These are phyloP conservation scores for Turritopsis rubra DNA, from an alignment of 30 jellyfish, hydroid and myxozoan genomes.

Conservation along the genomic window DNA sequence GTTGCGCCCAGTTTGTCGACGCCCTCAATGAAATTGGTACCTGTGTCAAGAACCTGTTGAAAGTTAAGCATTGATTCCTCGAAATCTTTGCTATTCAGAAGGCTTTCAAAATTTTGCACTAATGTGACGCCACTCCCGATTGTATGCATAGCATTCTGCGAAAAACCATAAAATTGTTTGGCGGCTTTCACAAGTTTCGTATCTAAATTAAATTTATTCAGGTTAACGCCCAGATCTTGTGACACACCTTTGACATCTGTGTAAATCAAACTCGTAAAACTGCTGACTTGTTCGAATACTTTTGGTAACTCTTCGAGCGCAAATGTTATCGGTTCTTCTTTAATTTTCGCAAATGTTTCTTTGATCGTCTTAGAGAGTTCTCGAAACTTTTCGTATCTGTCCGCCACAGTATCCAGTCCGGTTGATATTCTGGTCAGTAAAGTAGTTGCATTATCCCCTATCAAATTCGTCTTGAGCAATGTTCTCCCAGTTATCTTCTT, in stretches of 20 bases:
- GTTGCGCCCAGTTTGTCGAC: constrained; percentile 58
- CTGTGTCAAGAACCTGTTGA: constrained; percentile 50
- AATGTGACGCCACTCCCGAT: constrained; percentile 61
- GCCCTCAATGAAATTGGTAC: constrained; percentile 52
- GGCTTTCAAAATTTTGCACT: constrained; percentile 46
- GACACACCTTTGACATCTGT: constrained; percentile 66
- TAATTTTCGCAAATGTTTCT: constrained; percentile 64
- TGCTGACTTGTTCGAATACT: constrained; percentile 49
- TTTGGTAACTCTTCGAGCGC: constrained; percentile 84
- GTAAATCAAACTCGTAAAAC: constrained; percentile 36
- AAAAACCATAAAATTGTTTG: constrained; percentile 58
- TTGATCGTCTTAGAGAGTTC: constrained; percentile 57
- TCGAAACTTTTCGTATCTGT: constrained; percentile 69
- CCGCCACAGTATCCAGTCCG: constrained; percentile 72
- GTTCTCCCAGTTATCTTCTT: constrained; percentile 66
- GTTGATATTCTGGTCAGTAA: constrained; percentile 43
- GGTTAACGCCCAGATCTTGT: constrained; percentile 46
- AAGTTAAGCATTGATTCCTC: constrained; percentile 66
- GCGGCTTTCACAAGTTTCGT: constrained; percentile 77
- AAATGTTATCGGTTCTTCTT: constrained; percentile 76
- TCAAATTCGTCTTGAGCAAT: constrained; percentile 37
- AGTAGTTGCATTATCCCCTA: constrained; percentile 62
- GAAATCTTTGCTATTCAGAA: constrained; percentile 65
- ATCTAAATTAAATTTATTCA: constrained; percentile 48
- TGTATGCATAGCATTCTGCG: constrained; percentile 69